Evolutionary conservation across 2,888 invertebrate genomes (phyloP), one percentile per base, ranked within the genome.

Genomic region (Cataglyphis altisquamis): DNA sequence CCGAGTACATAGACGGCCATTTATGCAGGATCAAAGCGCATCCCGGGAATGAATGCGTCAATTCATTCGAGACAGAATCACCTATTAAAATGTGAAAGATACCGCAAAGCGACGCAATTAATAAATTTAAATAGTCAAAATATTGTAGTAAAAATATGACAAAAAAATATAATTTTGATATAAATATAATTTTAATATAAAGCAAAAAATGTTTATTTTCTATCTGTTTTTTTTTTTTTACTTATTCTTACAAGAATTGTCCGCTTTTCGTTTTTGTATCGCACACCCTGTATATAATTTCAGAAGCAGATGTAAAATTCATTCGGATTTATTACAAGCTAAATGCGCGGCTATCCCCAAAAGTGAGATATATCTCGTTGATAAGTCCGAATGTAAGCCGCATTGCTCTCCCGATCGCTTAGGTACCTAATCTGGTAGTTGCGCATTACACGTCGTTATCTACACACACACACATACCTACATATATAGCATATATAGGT

Each of bases 391-490:
- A 18, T 25, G 39, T 18, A 75, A 55, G 29, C 39, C 9, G 25
- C 41, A 64, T 21, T 21, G 39, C 21, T 10, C 41, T n/a, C 36
- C 57, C 12, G 5, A 57, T 5, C n/a, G 10, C 18, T 25, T 36
- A 25, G 25, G 1, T 25, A 52, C 29, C 8, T 77, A 66, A 77
- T 66, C 55, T 52, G 55, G 29, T 39, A 55, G 36, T 39, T 66
- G 39, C 25, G 39, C 36, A 36, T 52, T 18, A 39, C n/a, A n/a
- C 18, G 36, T 52, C 55, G n/a, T 77, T 77, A 77, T 77, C 52
- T 39, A 25, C 18, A 5, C 29, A 15, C 15, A 12, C 12, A 10
- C 6, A 18, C 18, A 48, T 2, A 48, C 18, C 18, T 18, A 18
- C 48, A 12, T 4, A 48, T 18, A 63, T 10, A 12, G 8, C 6